These are phyloP conservation scores for Aradophagus sp. DNA, from an alignment of 1,140 invertebrate species.

Conservation along the genomic window DNA sequence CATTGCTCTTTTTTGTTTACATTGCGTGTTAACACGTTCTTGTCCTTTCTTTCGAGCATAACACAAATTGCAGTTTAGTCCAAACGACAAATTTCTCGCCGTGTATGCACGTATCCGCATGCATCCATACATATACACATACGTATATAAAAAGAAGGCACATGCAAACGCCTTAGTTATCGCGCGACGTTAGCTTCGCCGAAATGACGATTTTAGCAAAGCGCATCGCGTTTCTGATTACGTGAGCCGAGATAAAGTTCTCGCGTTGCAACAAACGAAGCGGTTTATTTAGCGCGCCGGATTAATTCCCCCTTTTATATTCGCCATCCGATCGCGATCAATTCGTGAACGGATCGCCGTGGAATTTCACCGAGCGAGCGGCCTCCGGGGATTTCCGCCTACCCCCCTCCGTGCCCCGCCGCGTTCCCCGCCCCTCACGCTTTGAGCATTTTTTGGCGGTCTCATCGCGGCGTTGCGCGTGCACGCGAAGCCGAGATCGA, in stretches of 20 bases:
- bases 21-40: too few species aligned
- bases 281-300: slow-evolving; percentile 36
- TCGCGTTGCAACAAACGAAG: slow-evolving; percentile 12
- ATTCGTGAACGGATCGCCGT: slow-evolving; percentile 40
- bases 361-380: slow-evolving; percentile 50
- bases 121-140: too few species aligned
- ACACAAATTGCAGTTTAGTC: too few species aligned
- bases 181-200: too few species aligned
- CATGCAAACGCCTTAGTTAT: too few species aligned
- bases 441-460: slow-evolving; percentile 55
- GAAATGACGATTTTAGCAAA: too few species aligned
- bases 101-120: too few species aligned
- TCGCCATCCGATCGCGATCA: slow-evolving; percentile 44
- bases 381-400: slow-evolving; percentile 55
- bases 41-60: too few species aligned
- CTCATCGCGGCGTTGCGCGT: slow-evolving; percentile 46
- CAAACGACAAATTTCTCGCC: too few species aligned
- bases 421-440: slow-evolving; percentile 19
- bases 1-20: too few species aligned
- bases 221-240: neutral
- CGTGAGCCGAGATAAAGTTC: slow-evolving; percentile 12
- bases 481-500: slow-evolving; percentile 32
- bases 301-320: slow-evolving; percentile 49
- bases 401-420: slow-evolving; percentile 8
- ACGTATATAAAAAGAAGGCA: too few species aligned